Evolutionary conservation across 2,888 invertebrate species (phyloP).

Genomic region (Dione juno): DNA sequence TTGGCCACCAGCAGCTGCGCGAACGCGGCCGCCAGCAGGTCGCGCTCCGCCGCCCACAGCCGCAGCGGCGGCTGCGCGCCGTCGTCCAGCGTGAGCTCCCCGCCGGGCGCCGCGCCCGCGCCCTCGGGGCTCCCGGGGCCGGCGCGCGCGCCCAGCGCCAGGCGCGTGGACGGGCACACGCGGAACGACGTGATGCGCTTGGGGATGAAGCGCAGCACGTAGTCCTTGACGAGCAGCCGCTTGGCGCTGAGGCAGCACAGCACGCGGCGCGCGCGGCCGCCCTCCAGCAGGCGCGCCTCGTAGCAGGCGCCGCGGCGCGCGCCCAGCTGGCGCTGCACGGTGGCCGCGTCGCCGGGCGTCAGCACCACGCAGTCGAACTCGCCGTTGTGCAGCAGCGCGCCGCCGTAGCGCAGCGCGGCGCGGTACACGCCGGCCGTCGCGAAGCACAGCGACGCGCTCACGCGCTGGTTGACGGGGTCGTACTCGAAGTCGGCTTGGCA

Average conservation of each 20-base stretch:
- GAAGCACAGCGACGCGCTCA: slow-evolving; percentile 90
- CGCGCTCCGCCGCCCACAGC: slow-evolving; percentile 91
- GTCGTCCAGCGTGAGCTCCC: slow-evolving; percentile 93
- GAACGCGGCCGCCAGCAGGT: slow-evolving; percentile 96
- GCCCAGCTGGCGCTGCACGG: slow-evolving; percentile 93
- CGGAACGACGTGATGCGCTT: slow-evolving; percentile 95
- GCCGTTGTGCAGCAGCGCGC: slow-evolving; percentile 91
- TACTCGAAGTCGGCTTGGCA: slow-evolving; percentile 86
- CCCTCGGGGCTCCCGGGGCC: slow-evolving; percentile 70
- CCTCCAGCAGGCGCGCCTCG: slow-evolving; percentile 85
- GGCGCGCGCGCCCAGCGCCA: slow-evolving; percentile 59
- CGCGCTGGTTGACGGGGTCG: slow-evolving; percentile 90
- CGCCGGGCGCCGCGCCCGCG: slow-evolving; percentile 69
- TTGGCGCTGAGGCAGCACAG: slow-evolving; percentile 95
- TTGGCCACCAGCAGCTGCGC: slow-evolving; percentile 95
- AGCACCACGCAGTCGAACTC: slow-evolving; percentile 96
- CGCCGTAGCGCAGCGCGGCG: slow-evolving; percentile 90
- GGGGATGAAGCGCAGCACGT: slow-evolving; percentile 95
- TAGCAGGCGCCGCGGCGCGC: slow-evolving; percentile 94
- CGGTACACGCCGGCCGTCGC: slow-evolving; percentile 91
- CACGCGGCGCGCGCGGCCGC: slow-evolving; percentile 86
- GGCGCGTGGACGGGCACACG: slow-evolving; percentile 93
- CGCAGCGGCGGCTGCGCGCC: slow-evolving; percentile 94
- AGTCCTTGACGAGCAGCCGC: slow-evolving; percentile 95
- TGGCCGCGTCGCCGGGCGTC: slow-evolving; percentile 88